Evolutionary conservation across 2,113 vertebrate species (phyloP), one percentile per base, ranked within the genome.

Genomic region (Empidonax traillii): DNA sequence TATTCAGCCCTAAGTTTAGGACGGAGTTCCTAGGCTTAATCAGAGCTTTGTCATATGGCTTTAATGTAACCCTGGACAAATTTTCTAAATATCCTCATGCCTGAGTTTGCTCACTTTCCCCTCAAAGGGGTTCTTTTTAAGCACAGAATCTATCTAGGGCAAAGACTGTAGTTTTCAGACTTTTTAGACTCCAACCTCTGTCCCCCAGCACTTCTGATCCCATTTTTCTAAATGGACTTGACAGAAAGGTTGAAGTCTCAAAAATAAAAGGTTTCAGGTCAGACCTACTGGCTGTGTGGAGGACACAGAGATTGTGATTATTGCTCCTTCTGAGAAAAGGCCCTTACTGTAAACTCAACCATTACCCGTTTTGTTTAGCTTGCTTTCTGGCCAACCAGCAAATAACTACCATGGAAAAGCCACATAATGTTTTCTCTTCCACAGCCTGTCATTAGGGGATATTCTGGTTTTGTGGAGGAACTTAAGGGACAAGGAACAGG

Each of bases 351-450:
- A 74, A 95, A 90, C 73, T 81, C 79, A 86, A 59, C 79, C 63
- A 59, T 53, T 81, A 90, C 80, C 65, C 93, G 93, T 47, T 89
- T 81, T 93, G 63, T 90, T 96, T 59, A 95, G 89, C 61, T 92
- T 71, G 66, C 76, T 86, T 39, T 65, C 89, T 85, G 68, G 86
- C 72, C 91, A 93, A 58, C 41, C n/a, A 90, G 59, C 30, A 94
- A 90, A 74, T 46, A 51, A 55, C 8, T 9, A 81, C 69, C 47
- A 87, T 68, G 55, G 68, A 90, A 93, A 25, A 78, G 47, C 52
- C 44, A 89, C 21, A 15, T 30, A 62, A 66, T 33, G 51, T 85
- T 63, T 88, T 78, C 41, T 83, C 71, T 83, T 77, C 68, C 74
- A 84, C 39, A 81, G 44, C 27, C 69, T 85, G 80, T 67, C 78